Base-by-base conservation (phyloP, 2,888 invertebrate species). In the Ophioninae sp. region DNA sequence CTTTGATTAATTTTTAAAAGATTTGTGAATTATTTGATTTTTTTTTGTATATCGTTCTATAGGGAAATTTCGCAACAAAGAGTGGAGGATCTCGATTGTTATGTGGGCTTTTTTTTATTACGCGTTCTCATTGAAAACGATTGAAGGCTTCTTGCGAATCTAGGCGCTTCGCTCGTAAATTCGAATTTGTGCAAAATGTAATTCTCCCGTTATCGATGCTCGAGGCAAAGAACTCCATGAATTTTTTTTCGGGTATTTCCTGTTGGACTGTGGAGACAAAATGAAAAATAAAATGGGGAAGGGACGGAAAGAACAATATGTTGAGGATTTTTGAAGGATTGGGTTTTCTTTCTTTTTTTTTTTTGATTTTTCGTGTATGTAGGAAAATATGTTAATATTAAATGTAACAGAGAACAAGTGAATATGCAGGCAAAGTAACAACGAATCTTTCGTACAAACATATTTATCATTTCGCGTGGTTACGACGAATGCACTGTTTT, bases 381-480 rank as follows among this genome's bases (percentile, higher is more conserved):
- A 80, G 71, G 69, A 76, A 84, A 23, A 76, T 64, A 59, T 59
- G 59, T 20, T 59, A 59, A 79, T 79, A 30, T 58, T 44, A 69
- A 69, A 65, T 41, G 56, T 73, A 79, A 79, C 84, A 84, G 64
- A 84, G 72, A 84, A 81, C 81, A 84, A 81, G 81, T 81, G 74
- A 79, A 85, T 85, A 83, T 86, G 85, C 88, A 89, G 88, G 88
- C 89, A 89, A 87, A 86, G 72, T 79, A 89, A 87, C 88, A 88
- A 88, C 82, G 86, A 87, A 85, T 81, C 86, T 87, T 81, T 85
- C 82, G 77, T 85, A 78, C 87, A 84, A 84, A 86, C 84, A 79
- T 84, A 84, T 84, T 76, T 64, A 65, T 84, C 63, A 84, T 63
- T 74, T 81, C 59, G 73, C 75, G 64, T 20, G 61, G 9, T 72